phyloP scores from a whole-genome alignment of 2,113 vertebrate species.

The Psammodynastes pulverulentus region DNA sequence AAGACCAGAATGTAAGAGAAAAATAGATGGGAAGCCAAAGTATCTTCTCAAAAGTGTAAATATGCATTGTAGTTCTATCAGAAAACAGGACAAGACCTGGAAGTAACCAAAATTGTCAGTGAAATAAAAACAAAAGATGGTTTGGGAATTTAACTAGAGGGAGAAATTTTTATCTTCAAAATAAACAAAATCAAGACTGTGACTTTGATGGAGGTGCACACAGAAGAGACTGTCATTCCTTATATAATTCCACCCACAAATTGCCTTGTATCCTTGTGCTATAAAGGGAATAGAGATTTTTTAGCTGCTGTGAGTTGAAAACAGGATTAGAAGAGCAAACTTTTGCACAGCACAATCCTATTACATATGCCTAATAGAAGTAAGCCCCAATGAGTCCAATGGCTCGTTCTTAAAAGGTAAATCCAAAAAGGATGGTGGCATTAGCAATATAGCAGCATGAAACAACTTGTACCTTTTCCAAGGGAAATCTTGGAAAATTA shows the following conservation, averaged over 20 bases:
- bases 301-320: not conserved
- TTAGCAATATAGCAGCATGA: not conserved
- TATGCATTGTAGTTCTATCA: not conserved
- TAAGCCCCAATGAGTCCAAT: too few species aligned
- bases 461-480: not conserved
- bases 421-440: not conserved
- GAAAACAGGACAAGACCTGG: not conserved
- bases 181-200: not conserved
- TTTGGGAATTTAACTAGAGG: not conserved
- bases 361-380: not conserved
- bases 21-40: not conserved
- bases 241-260: too few species aligned
- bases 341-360: not conserved
- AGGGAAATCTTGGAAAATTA: not conserved
- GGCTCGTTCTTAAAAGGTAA: not conserved
- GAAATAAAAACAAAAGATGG: not conserved
- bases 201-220: slow-evolving; percentile 2
- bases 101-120: not conserved
- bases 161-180: not conserved
- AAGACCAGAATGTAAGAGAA: not conserved
- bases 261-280: not conserved
- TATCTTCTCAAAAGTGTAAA: not conserved
- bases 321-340: not conserved
- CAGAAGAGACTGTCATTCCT: not conserved
- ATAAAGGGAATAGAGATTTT: not conserved